Evolutionary conservation across 2,888 invertebrate genomes (phyloP).

Genomic region (Nephrotoma guestfalica): DNA sequence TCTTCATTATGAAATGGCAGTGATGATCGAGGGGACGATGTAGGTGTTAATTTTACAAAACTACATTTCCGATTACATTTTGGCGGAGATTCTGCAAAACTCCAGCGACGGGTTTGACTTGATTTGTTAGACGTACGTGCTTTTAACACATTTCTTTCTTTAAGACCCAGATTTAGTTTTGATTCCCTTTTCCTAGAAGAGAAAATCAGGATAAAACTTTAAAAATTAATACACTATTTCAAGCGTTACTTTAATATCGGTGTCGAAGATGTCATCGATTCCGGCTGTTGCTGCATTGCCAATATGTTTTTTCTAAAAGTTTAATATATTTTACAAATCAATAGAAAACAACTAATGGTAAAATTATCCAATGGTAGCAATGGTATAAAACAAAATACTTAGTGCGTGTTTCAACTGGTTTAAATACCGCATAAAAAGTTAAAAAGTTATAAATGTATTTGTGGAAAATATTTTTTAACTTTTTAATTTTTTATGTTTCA

Average conservation of each 20-base stretch:
- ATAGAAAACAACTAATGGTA: background rate
- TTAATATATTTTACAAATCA: background rate
- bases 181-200: conserved; percentile 14
- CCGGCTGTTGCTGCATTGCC: conserved; percentile 20
- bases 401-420: too few relatives aligned
- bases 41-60: background rate
- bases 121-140: background rate
- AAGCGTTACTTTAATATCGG: background rate
- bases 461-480: too few relatives aligned
- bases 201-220: background rate
- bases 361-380: too few relatives aligned
- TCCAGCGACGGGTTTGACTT: background rate
- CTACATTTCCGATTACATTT: background rate
- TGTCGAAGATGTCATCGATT: background rate
- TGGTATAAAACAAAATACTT: too few relatives aligned
- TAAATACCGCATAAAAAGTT: too few relatives aligned
- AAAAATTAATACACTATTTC: background rate
- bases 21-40: background rate
- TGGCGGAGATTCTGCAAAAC: background rate
- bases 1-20: background rate
- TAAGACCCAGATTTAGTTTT: background rate
- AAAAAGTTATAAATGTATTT: too few relatives aligned
- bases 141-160: background rate
- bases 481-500: too few relatives aligned
- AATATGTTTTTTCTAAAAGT: conserved; percentile 46